Evolutionary conservation across 2,888 invertebrate species (phyloP), one percentile per base, ranked within the genome.

Genomic region (Tetragonisca angustula): DNA sequence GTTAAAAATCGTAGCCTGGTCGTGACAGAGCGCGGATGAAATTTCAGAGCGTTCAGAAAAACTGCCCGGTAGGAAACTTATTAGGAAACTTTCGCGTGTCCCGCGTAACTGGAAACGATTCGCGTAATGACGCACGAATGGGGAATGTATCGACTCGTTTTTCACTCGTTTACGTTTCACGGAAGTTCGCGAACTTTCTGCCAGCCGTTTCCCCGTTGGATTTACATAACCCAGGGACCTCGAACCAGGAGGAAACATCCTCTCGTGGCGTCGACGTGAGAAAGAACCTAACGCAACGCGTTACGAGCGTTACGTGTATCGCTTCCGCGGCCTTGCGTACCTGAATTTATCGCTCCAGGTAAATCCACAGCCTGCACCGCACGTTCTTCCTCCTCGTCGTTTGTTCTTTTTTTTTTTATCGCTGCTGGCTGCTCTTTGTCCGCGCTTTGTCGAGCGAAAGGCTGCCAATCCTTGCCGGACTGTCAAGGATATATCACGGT

Each of bases 261-360:
- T 72, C 61, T 76, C 36, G 62, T 67, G 64, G 72, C 32, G 59
- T 61, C 59, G 50, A n/a, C 43, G 65, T 36, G 70, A 24, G 59
- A 56, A 61, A 32, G 72, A 72, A 56, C 83, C 72, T n/a, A n/a
- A 78, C 85, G 85, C 86, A 86, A 87, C 83, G 69, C 68, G 86
- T 87, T 90, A 90, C 74, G 79, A 76, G 74, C 68, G 72, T 87
- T 90, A 89, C 90, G 86, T 86, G 77, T 76, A 77, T 78, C 73
- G 77, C 80, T 76, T 49, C 61, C 61, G 61, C 79, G 91, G 86
- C 92, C 93, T 92, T 92, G 92, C 90, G 81, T 87, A 90, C 86
- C 91, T 89, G 91, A 91, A 93, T 93, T 93, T 92, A 93, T 93
- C 90, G 89, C 84, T 81, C 21, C 84, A 80, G 79, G 83, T 85